phyloP scores from a whole-genome alignment of 1,140 invertebrate species.

The Phymorhynchus buccinoides region DNA sequence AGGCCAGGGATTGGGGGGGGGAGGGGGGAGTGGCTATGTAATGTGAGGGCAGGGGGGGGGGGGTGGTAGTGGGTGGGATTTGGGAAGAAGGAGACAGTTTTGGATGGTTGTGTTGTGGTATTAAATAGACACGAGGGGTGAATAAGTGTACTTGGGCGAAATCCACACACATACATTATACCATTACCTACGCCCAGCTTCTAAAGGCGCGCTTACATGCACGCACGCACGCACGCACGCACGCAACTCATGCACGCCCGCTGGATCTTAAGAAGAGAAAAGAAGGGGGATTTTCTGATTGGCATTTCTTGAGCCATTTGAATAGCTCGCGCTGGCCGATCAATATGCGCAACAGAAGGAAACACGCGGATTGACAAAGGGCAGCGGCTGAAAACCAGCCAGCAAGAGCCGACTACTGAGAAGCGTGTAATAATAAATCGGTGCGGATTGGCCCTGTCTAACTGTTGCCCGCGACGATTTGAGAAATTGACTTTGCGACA shows the following conservation, averaged over 20 bases:
- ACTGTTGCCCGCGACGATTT: constrained; percentile 27
- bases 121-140: not conserved
- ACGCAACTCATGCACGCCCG: too few species aligned
- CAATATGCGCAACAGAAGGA: constrained; percentile 1
- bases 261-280: not conserved
- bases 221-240: constrained; percentile 9
- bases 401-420: not conserved
- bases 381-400: not conserved
- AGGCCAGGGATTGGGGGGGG: not conserved
- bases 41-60: not conserved
- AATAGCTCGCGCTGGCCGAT: not conserved
- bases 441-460: not conserved
- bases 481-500: constrained; percentile 29
- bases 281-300: not conserved
- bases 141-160: not conserved
- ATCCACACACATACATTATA: not conserved
- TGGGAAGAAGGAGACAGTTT: not conserved
- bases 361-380: not conserved
- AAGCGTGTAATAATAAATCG: constrained; percentile 25
- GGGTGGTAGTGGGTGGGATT: not conserved
- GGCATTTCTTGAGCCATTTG: not conserved
- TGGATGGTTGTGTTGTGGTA: not conserved
- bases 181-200: too few species aligned
- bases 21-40: not conserved
- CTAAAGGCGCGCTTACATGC: not conserved